These are phyloP conservation scores for Hippoglossus hippoglossus DNA, from an alignment of 2,797 vertebrate genomes.

Conservation along the genomic window DNA sequence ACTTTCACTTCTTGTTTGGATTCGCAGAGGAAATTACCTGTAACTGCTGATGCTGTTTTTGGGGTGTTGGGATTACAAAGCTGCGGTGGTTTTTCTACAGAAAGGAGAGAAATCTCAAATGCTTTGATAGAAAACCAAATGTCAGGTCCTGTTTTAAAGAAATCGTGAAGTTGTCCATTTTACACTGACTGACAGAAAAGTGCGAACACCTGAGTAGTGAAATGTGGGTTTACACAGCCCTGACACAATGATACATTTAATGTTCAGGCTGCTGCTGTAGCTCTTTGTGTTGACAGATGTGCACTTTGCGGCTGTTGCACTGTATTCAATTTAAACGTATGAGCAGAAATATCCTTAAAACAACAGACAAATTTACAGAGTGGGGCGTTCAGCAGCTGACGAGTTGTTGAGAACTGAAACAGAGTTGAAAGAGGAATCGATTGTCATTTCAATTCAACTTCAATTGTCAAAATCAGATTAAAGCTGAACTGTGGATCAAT, in stretches of 20 bases:
- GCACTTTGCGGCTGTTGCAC: slow-evolving; percentile 1
- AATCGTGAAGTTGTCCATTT: background rate
- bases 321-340: background rate
- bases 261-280: background rate
- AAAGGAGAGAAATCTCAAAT: background rate
- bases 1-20: too few species aligned
- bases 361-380: background rate
- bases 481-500: too few species aligned
- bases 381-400: too few species aligned
- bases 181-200: background rate
- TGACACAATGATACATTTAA: background rate
- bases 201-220: background rate
- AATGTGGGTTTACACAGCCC: background rate
- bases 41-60: background rate
- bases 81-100: slow-evolving; percentile 3
- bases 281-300: background rate
- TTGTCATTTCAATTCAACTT: background rate
- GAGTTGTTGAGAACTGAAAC: background rate
- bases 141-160: background rate
- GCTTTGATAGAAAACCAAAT: too few species aligned
- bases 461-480: too few species aligned
- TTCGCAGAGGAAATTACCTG: background rate
- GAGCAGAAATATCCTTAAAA: slow-evolving; percentile 1
- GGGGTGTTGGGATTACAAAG: background rate
- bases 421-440: background rate